phyloP scores from a whole-genome alignment of 2,888 invertebrate genomes.

The Nasonovia ribisnigri region DNA sequence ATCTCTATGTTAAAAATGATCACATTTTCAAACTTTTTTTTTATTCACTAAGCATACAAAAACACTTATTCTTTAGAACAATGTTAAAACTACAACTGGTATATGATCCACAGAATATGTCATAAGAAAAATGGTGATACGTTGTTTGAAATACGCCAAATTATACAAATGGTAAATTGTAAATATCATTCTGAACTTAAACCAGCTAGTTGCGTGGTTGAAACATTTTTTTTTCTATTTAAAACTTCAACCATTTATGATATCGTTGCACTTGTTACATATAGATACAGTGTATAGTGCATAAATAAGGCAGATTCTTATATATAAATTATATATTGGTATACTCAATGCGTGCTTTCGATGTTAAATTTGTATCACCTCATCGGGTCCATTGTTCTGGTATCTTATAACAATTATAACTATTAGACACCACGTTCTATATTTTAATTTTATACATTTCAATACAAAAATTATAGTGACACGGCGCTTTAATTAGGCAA shows the following conservation, averaged over 20 bases:
- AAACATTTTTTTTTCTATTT: neutral
- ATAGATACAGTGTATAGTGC: neutral
- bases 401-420: neutral
- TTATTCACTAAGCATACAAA: neutral
- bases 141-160: neutral
- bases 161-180: neutral
- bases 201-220: neutral
- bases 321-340: neutral
- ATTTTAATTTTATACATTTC: neutral
- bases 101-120: neutral
- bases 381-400: neutral
- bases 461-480: neutral
- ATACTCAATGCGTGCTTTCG: neutral
- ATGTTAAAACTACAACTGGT: neutral
- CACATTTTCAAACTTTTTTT: constrained; percentile 50
- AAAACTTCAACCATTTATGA: neutral
- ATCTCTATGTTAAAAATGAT: constrained; percentile 18
- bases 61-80: neutral
- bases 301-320: neutral
- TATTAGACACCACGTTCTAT: neutral
- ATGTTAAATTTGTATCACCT: neutral
- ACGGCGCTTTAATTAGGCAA: neutral
- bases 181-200: neutral
- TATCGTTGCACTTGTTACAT: neutral
- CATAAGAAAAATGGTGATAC: neutral